These are phyloP conservation scores for Oegoconia quadripuncta DNA, from an alignment of 2,888 invertebrate genomes.

Conservation along the genomic window DNA sequence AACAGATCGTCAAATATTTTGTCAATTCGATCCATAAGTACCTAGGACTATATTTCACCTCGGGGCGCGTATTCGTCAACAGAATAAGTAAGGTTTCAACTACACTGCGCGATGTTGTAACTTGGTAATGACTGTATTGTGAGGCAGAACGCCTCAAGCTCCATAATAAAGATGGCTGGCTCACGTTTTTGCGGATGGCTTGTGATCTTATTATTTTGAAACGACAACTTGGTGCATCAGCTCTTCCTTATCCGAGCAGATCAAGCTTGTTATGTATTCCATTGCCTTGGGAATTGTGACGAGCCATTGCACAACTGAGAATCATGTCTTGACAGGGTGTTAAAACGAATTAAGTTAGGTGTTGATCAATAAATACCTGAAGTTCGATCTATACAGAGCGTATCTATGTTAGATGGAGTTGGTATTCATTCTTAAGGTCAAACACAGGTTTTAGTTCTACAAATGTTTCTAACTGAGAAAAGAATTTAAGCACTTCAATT, in stretches of 20 bases:
- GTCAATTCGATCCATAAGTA: no score
- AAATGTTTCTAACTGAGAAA: no score
- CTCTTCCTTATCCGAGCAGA: slow-evolving; percentile 62
- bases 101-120: slow-evolving; percentile 46
- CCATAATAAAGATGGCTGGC: slow-evolving; percentile 50
- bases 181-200: slow-evolving; percentile 70
- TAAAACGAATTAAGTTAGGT: neutral
- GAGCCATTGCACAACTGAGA: slow-evolving; percentile 48
- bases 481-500: no score
- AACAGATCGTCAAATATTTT: no score
- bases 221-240: slow-evolving; percentile 49
- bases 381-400: neutral
- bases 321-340: slow-evolving; percentile 4
- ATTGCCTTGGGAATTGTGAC: slow-evolving; percentile 67
- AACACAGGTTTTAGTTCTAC: no score
- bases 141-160: slow-evolving; percentile 52
- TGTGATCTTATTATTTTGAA: slow-evolving; percentile 67
- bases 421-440: no score
- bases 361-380: neutral
- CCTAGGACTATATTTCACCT: no score
- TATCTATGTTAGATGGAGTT: no score
- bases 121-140: slow-evolving; percentile 64
- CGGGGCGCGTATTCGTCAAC: slow-evolving; percentile 11
- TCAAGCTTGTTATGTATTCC: slow-evolving; percentile 65
- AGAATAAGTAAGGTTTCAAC: slow-evolving; percentile 16